Evolutionary conservation across 2,113 vertebrate species (phyloP).

Genomic region (Fulmarus glacialis): DNA sequence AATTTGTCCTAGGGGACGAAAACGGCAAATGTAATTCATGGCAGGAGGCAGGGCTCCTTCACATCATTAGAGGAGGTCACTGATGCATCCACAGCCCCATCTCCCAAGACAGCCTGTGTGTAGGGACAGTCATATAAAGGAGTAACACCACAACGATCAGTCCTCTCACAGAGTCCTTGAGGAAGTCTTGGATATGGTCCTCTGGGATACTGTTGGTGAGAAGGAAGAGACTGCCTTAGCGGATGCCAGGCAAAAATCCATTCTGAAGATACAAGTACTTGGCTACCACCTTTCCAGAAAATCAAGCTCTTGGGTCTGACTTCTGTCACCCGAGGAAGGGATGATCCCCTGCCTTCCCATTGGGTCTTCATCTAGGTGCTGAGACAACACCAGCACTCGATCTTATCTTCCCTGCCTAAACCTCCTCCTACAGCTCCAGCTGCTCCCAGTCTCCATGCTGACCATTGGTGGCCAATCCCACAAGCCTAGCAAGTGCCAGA

Average conservation of each 20-base stretch:
- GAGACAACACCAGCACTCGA: accelerated
- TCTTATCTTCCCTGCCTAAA: neutral
- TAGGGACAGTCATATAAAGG: neutral
- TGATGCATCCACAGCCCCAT: neutral
- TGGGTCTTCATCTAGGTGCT: neutral
- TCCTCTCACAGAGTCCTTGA: neutral
- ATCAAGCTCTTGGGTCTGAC: neutral
- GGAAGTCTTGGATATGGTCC: neutral
- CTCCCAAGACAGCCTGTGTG: neutral
- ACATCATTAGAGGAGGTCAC: neutral
- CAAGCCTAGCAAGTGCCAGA: neutral
- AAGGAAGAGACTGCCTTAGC: neutral
- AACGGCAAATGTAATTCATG: neutral
- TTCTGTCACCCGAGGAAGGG: neutral
- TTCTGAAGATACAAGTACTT: neutral
- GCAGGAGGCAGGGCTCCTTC: neutral
- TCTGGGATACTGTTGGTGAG: neutral
- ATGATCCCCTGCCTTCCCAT: neutral
- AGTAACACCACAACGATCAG: neutral
- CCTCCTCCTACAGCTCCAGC: neutral
- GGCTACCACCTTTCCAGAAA: neutral
- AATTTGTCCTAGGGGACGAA: neutral
- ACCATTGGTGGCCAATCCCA: neutral
- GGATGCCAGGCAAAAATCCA: neutral
- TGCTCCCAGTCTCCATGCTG: neutral